Evolutionary conservation across 2,888 invertebrate genomes (phyloP), one percentile per base, ranked within the genome.

Genomic region (Odontothrips loti): DNA sequence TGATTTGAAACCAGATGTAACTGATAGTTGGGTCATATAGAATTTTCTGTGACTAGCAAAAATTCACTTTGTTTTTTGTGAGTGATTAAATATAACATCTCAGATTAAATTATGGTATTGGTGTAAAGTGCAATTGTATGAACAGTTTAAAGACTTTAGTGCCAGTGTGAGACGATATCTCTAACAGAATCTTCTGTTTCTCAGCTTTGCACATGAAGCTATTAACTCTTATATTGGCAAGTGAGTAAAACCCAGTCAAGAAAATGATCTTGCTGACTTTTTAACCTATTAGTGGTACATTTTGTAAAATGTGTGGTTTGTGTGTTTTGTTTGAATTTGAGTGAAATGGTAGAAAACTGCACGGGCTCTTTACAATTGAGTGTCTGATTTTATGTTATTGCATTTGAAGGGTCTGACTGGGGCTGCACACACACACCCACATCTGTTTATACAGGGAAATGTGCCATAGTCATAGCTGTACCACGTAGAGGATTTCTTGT

Each of bases 161-260:
- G 12, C 27, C 9, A 75, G 12, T 58, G 6, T 58, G 58, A 58
- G 58, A 17, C 58, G 12, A 58, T 27, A 15, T 17, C 17, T 58
- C 68, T 75, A 75, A 75, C 27, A 12, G 23, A 75, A n/a, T 27
- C 23, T 75, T 75, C 27, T 75, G 23, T 75, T 75, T 75, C 68
- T 75, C 68, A 75, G 68, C 68, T 75, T 75, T 75, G n/a, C 68
- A 27, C 27, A 75, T 75, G 68, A 75, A 27, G 68, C 68, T 27
- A 75, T 75, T 75, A 75, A 75, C 12, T 75, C 68, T 12, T 8
- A 23, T 10, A 75, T 75, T 43, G 34, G 34, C 68, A 75, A 75
- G 68, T 75, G 68, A 75, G 68, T 75, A 75, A 27, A 27, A 75
- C 34, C 2, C 34, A 43, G 34, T 43, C 34, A 43, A 43, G 34